Conservation (phyloP, 2,888 invertebrate genomes). For the Lamproptera curius region DNA sequence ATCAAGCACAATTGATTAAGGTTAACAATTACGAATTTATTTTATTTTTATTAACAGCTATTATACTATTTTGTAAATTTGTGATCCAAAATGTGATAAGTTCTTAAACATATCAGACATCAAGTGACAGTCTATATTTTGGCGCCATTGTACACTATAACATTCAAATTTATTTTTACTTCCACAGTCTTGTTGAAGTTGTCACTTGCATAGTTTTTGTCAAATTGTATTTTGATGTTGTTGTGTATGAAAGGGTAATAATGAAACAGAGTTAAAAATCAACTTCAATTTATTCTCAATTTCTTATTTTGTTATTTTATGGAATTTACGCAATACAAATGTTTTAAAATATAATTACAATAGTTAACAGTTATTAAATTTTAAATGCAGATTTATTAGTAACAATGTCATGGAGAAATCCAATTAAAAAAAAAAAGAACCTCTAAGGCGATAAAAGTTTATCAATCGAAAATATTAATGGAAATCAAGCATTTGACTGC, state of each 20-base stretch:
- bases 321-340: slow-evolving; percentile 74
- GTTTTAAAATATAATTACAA: slow-evolving; percentile 72
- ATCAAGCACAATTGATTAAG: too few species aligned
- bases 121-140: too few species aligned
- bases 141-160: too few species aligned
- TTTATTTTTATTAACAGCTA: too few species aligned
- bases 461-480: slow-evolving; percentile 28
- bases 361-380: slow-evolving; percentile 70
- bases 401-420: slow-evolving; percentile 70
- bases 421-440: slow-evolving; percentile 44
- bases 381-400: slow-evolving; percentile 69
- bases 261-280: slow-evolving; percentile 55
- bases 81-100: too few species aligned
- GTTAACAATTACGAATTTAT: too few species aligned
- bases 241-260: neutral
- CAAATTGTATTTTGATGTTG: neutral
- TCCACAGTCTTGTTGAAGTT: too few species aligned
- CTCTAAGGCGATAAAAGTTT: slow-evolving; percentile 34
- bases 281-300: slow-evolving; percentile 74
- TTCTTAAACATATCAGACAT: too few species aligned
- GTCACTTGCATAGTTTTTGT: too few species aligned
- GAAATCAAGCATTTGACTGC: slow-evolving; percentile 35
- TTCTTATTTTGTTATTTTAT: slow-evolving; percentile 64
- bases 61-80: too few species aligned
- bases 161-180: too few species aligned